These are phyloP conservation scores for Gymnorhina tibicen DNA, from an alignment of 2,113 vertebrate species.

Conservation along the genomic window DNA sequence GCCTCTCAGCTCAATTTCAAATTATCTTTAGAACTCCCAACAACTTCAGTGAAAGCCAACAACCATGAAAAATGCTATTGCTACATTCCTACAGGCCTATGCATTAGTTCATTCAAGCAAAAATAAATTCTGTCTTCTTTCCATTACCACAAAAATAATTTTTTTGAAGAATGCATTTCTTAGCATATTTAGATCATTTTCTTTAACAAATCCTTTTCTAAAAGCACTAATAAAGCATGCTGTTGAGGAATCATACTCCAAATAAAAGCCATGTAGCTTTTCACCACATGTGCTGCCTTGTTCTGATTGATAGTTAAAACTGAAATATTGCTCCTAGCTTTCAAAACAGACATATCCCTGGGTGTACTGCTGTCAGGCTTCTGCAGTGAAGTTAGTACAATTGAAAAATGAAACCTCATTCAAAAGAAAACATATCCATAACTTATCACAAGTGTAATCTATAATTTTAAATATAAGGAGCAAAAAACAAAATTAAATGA, in stretches of 20 bases:
- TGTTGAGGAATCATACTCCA: background rate
- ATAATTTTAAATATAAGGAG: background rate
- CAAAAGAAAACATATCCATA: background rate
- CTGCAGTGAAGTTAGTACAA: background rate
- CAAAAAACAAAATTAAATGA: background rate
- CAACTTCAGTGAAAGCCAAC: background rate
- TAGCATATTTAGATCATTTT: background rate
- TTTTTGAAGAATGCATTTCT: background rate
- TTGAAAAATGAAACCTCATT: background rate
- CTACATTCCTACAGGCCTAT: background rate
- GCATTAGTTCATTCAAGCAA: background rate
- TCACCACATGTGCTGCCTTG: background rate
- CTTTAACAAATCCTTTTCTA: background rate
- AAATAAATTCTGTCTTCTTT: background rate
- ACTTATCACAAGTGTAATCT: background rate
- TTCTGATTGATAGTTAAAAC: background rate
- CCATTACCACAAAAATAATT: background rate
- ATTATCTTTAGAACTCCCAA: background rate
- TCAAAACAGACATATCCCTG: background rate
- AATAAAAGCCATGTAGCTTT: background rate
- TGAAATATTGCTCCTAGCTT: background rate
- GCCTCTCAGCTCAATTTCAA: background rate
- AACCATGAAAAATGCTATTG: fast-evolving
- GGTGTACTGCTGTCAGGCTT: background rate
- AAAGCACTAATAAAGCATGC: background rate